Conservation (phyloP, 2,797 vertebrate species). For the Phaenicophaeus curvirostris region DNA sequence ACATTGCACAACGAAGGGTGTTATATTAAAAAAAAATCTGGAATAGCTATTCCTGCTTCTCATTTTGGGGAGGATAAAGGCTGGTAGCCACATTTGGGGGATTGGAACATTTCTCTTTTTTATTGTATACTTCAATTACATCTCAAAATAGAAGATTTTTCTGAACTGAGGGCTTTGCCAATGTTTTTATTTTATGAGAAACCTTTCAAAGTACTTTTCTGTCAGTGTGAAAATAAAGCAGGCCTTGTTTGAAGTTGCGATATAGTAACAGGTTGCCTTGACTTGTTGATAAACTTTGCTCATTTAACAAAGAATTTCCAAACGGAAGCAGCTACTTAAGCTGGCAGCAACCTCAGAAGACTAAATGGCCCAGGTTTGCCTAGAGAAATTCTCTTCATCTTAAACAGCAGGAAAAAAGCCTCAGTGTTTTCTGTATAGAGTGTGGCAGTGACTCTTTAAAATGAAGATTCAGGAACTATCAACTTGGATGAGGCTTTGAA, state of each 20-base stretch:
- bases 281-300: not conserved
- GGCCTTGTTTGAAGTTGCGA: fast-evolving
- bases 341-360: not conserved
- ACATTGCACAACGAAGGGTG: not conserved
- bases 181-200: not conserved
- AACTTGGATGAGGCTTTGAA: no score
- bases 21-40: not conserved
- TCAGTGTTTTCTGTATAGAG: not conserved
- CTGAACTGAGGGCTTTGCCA: not conserved
- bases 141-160: not conserved
- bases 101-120: not conserved
- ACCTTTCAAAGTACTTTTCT: not conserved
- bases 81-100: not conserved
- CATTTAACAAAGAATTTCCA: not conserved
- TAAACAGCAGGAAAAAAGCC: not conserved
- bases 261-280: not conserved
- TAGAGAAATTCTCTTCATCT: not conserved
- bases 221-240: not conserved
- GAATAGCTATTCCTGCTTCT: not conserved
- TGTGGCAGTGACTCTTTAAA: not conserved
- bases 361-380: not conserved
- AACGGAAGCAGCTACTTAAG: not conserved
- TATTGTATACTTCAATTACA: no score
- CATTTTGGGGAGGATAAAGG: fast-evolving
- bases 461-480: no score